phyloP scores from a whole-genome alignment of 2,888 invertebrate species.

The Drosophila birchii region DNA sequence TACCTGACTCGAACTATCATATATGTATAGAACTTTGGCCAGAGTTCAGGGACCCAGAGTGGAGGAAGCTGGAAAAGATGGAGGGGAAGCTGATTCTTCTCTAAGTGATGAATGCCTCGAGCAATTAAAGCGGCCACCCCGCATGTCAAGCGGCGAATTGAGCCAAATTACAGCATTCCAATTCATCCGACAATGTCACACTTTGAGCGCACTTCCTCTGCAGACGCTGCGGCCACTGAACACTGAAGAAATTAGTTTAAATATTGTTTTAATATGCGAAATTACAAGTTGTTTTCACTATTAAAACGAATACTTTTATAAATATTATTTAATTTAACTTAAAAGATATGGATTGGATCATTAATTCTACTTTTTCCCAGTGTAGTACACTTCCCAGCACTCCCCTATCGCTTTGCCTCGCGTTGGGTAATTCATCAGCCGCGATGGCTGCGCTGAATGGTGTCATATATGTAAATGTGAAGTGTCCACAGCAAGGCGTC shows the following conservation, averaged over 20 bases:
- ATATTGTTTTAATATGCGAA: neutral
- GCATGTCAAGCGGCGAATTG: constrained; percentile 77
- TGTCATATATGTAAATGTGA: constrained; percentile 59
- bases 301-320: no score
- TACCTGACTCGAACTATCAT: constrained; percentile 7
- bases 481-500: constrained; percentile 31
- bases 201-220: constrained; percentile 77
- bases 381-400: constrained; percentile 3
- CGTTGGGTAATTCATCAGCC: constrained; percentile 72
- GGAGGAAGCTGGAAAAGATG: neutral
- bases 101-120: constrained; percentile 39
- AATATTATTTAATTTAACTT: no score
- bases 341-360: no score
- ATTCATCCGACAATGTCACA: constrained; percentile 77
- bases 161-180: constrained; percentile 77
- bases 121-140: constrained; percentile 77
- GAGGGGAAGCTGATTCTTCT: constrained; percentile 28
- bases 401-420: constrained; percentile 22
- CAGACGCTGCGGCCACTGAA: constrained; percentile 29
- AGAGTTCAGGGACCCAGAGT: constrained; percentile 24
- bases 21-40: constrained; percentile 31
- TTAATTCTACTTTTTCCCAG: neutral
- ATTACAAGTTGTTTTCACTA: no score
- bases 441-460: constrained; percentile 60
- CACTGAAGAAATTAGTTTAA: constrained; percentile 5